Conservation (phyloP, 2,113 vertebrate genomes). For the Bubo blakistoni region DNA sequence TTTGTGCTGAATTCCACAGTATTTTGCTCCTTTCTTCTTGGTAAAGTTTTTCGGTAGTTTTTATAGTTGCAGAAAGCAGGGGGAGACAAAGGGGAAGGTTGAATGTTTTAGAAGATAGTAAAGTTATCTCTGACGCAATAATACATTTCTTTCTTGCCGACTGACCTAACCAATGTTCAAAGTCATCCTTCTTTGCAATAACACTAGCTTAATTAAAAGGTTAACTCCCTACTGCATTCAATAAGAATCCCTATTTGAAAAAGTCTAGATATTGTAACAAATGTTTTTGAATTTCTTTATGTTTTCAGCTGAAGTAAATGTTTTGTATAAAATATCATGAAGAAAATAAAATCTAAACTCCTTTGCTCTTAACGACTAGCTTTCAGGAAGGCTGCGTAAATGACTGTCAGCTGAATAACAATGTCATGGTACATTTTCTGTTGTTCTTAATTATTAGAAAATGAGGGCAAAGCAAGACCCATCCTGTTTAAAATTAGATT, state of each 20-base stretch:
- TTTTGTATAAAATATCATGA: slow-evolving; percentile 26
- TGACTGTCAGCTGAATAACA: slow-evolving; percentile 56
- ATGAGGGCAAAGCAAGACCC: slow-evolving; percentile 74
- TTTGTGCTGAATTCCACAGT: background rate
- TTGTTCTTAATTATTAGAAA: slow-evolving; percentile 78
- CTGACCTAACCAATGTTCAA: background rate
- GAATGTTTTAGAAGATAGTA: background rate
- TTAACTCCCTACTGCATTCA: background rate
- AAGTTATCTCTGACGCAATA: background rate
- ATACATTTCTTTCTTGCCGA: background rate
- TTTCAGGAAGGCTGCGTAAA: slow-evolving; percentile 51
- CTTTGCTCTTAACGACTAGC: background rate
- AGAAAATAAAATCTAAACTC: slow-evolving; percentile 31
- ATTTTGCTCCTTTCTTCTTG: background rate
- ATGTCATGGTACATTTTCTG: slow-evolving; percentile 66
- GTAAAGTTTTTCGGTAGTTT: background rate
- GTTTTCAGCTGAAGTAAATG: slow-evolving; percentile 16
- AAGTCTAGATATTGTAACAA: background rate
- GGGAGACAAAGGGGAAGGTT: background rate
- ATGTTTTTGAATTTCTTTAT: background rate
- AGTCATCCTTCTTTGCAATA: background rate
- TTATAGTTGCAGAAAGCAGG: background rate
- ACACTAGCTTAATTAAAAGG: background rate
- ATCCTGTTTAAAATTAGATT: slow-evolving; percentile 72
- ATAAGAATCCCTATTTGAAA: background rate